A percentile compares a stretch with the other conserved stretches of the same genome.
Conservation (phyloP, 2,888 invertebrate species). For the Molanna angustata region DNA sequence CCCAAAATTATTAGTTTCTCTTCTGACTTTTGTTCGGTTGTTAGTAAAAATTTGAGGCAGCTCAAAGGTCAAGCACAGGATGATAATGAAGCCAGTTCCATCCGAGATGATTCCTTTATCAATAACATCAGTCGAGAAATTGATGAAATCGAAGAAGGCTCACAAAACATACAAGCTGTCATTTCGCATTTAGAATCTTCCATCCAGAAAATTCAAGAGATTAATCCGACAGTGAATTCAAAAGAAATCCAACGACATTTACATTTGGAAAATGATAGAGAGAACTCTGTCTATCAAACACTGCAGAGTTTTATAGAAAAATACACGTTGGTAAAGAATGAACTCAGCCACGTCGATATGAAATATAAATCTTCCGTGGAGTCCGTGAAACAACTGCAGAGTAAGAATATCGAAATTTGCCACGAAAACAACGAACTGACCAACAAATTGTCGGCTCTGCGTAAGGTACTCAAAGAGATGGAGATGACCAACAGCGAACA, state of each 20-base stretch:
- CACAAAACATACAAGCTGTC: not conserved
- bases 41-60: not conserved
- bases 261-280: not conserved
- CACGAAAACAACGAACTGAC: conserved; percentile 19
- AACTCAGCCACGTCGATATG: not conserved
- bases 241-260: not conserved
- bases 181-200: conserved; percentile 5
- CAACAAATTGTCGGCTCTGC: conserved; percentile 19
- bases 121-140: not conserved
- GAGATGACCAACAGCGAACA: conserved; percentile 21
- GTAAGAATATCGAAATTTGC: conserved; percentile 4
- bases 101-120: not conserved
- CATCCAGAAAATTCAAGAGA: conserved; percentile 1
- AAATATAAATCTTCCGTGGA: not conserved
- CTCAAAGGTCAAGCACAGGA: not conserved
- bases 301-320: conserved; percentile 12
- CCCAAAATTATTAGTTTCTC: conserved; percentile 5
- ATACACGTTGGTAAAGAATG: conserved; percentile 6
- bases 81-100: no score
- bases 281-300: conserved; percentile 10
- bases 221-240: not conserved
- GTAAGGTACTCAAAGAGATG: conserved; percentile 22
- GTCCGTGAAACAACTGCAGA: conserved; percentile 6
- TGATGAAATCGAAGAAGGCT: not conserved
- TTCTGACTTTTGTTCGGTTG: conserved; percentile 2